These are phyloP conservation scores for Alitta virens DNA, from an alignment of 2,888 invertebrate species.

Conservation along the genomic window DNA sequence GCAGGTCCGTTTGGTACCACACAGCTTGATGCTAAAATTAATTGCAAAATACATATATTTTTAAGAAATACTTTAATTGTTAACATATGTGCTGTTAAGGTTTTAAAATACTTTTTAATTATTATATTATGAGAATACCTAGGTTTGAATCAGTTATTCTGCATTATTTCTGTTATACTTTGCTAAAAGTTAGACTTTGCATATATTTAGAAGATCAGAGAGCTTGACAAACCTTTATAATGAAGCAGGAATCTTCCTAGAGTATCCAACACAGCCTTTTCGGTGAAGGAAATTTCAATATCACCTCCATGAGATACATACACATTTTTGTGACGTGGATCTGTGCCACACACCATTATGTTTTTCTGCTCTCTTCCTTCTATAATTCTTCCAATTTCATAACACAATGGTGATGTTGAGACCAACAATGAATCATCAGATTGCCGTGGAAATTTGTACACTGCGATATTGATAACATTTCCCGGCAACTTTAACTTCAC, in stretches of 20 bases:
- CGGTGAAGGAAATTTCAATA: constrained; percentile 13
- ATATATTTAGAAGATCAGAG: not conserved
- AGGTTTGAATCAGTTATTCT: too few relatives aligned
- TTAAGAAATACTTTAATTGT: too few relatives aligned
- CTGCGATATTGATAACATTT: not conserved
- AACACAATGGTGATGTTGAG: constrained; percentile 1
- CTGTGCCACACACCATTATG: constrained; percentile 6
- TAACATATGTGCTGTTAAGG: too few relatives aligned
- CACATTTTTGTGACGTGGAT: not conserved
- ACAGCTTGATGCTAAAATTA: too few relatives aligned
- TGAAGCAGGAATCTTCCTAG: constrained; percentile 16
- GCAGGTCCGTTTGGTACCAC: too few relatives aligned
- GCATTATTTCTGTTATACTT: too few relatives aligned
- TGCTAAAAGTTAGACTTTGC: not conserved
- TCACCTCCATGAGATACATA: constrained; percentile 9
- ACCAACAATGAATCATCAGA: not conserved
- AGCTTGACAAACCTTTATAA: constrained; percentile 12
- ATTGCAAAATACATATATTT: too few relatives aligned
- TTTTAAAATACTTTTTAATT: too few relatives aligned
- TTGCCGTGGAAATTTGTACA: not conserved
- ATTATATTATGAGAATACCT: too few relatives aligned
- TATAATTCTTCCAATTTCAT: constrained; percentile 4
- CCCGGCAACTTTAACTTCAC: not conserved
- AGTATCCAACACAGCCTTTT: constrained; percentile 1
- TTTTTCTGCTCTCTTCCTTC: constrained; percentile 4